Percentiles rank a stretch among this genome's conserved stretches.
Evolutionary conservation across 1,140 invertebrate genomes (phyloP).

Genomic region (Zaprionus ghesquierei): DNA sequence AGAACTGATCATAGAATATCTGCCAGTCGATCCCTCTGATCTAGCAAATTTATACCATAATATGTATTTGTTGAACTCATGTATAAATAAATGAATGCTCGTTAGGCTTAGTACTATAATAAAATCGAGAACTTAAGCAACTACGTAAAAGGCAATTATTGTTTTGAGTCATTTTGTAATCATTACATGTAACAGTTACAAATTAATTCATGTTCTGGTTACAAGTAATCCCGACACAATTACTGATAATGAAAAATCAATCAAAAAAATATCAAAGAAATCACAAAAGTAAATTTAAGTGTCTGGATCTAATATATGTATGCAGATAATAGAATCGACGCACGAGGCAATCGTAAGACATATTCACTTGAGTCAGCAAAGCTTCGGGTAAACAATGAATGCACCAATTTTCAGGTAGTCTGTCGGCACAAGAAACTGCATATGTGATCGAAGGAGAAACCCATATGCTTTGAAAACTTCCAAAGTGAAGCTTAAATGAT

Average conservation of each 20-base stretch:
- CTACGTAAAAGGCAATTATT: too few relatives aligned
- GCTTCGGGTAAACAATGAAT: slow-evolving; percentile 9
- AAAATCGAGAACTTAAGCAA: too few relatives aligned
- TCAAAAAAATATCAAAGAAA: neutral
- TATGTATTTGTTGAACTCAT: too few relatives aligned
- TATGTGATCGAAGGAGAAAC: neutral
- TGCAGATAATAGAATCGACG: neutral
- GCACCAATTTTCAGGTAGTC: neutral
- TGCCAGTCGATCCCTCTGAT: neutral
- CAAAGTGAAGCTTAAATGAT: neutral
- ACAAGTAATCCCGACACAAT: too few relatives aligned
- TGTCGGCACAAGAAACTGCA: neutral
- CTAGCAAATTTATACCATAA: too few relatives aligned
- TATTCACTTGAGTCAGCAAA: slow-evolving; percentile 10
- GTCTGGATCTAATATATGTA: too few relatives aligned
- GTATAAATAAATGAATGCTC: too few relatives aligned
- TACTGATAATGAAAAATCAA: slow-evolving; percentile 12
- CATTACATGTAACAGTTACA: too few relatives aligned
- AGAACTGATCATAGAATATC: neutral
- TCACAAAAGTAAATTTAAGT: neutral
- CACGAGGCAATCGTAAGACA: neutral
- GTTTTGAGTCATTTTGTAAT: too few relatives aligned
- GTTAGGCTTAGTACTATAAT: too few relatives aligned
- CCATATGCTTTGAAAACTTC: neutral
- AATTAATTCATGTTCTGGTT: too few relatives aligned